Evolutionary conservation across 1,140 invertebrate genomes (phyloP).

Genomic region (Eueides isabella): DNA sequence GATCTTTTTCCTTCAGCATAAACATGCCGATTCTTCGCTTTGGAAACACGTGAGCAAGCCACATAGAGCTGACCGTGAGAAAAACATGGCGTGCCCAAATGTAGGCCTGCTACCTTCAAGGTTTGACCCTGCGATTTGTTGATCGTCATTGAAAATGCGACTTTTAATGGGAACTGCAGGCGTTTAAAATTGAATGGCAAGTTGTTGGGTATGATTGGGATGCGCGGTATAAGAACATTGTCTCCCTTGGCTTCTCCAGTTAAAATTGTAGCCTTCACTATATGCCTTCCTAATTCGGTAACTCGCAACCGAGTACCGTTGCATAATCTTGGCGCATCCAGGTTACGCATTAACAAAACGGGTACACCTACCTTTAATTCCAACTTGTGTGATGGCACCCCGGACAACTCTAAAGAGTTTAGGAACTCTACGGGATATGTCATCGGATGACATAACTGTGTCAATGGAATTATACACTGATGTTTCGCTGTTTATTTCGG

Average conservation of each 20-base stretch:
- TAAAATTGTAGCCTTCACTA: too few relatives aligned
- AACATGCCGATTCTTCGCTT: too few relatives aligned
- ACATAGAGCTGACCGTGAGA: too few relatives aligned
- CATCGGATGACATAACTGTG: constrained; percentile 44
- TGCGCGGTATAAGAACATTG: constrained; percentile 46
- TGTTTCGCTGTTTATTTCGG: too few relatives aligned
- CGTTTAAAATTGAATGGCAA: constrained; percentile 68
- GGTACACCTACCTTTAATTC: too few relatives aligned
- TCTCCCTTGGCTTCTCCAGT: constrained; percentile 52
- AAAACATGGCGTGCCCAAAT: too few relatives aligned
- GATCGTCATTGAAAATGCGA: constrained; percentile 70
- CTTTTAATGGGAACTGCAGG: constrained; percentile 80
- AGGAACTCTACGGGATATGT: constrained; percentile 50
- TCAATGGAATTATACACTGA: constrained; percentile 43
- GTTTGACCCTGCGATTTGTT: constrained; percentile 23
- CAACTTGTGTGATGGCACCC: constrained; percentile 50
- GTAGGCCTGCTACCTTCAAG: constrained; percentile 10
- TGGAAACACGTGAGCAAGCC: too few relatives aligned
- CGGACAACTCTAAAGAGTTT: constrained; percentile 48
- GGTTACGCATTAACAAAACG: too few relatives aligned
- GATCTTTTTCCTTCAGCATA: too few relatives aligned
- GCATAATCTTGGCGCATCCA: too few relatives aligned
- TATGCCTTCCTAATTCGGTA: too few relatives aligned
- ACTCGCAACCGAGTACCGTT: too few relatives aligned
- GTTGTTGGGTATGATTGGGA: constrained; percentile 51